phyloP scores from a whole-genome alignment of 2,113 vertebrate genomes.

The Gopherus evgoodei region DNA sequence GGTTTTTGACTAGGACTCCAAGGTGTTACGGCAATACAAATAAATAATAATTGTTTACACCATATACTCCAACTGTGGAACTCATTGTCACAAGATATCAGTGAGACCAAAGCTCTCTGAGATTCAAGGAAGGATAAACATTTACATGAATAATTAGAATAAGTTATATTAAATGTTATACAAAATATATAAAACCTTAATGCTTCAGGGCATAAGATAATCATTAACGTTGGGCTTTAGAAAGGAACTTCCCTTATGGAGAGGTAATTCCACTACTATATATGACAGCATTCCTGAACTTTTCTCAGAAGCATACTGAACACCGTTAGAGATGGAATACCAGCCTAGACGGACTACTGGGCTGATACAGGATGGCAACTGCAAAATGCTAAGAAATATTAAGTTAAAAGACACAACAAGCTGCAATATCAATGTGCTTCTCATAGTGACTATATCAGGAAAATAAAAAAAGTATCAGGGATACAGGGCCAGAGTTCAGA shows the following conservation, averaged over 20 bases:
- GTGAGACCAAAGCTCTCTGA: not conserved
- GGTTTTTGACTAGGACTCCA: not conserved
- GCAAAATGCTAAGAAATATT: not conserved
- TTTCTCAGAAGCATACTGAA: not conserved
- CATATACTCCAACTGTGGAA: not conserved
- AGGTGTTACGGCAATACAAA: not conserved
- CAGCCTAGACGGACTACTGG: not conserved
- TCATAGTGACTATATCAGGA: fast-evolving
- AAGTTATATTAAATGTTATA: not conserved
- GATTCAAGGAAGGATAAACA: not conserved
- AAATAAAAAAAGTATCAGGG: fast-evolving
- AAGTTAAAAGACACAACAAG: not conserved
- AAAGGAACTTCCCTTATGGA: fast-evolving
- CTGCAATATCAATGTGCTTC: not conserved
- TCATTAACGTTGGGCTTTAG: fast-evolving
- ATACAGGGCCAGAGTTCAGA: not conserved
- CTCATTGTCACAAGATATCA: fast-evolving
- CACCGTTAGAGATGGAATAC: not conserved
- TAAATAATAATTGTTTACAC: not conserved
- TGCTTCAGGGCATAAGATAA: not conserved
- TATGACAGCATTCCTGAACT: not conserved
- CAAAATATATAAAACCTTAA: not conserved
- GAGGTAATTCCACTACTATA: not conserved
- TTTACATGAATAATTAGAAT: fast-evolving
- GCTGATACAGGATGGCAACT: not conserved